These are phyloP conservation scores for Polyodon spathula DNA, from an alignment of 2,113 vertebrate species.

Conservation along the genomic window DNA sequence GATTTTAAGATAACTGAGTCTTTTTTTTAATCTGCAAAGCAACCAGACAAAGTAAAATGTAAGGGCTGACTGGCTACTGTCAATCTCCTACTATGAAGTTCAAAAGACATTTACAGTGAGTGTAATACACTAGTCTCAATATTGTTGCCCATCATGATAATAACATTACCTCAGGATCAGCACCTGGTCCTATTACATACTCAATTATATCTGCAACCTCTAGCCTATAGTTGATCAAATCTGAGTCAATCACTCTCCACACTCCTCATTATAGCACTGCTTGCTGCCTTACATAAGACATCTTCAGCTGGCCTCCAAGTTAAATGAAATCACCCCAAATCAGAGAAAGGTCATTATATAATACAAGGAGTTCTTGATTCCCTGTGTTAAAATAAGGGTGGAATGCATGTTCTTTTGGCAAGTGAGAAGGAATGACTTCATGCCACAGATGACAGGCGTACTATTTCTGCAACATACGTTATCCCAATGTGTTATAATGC, in stretches of 20 bases:
- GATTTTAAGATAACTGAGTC: too few relatives aligned
- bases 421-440: background rate
- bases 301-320: background rate
- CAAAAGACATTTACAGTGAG: too few relatives aligned
- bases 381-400: background rate
- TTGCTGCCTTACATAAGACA: background rate
- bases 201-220: background rate
- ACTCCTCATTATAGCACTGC: background rate
- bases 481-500: background rate
- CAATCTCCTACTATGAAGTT: too few relatives aligned
- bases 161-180: background rate
- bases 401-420: background rate
- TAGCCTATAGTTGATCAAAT: background rate
- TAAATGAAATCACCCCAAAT: background rate
- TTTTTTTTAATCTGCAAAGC: too few relatives aligned
- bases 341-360: background rate
- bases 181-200: background rate
- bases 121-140: too few relatives aligned
- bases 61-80: too few relatives aligned
- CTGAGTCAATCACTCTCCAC: background rate
- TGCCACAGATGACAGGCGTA: background rate
- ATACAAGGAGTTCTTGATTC: background rate
- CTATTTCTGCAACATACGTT: background rate
- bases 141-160: too few relatives aligned
- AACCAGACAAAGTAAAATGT: too few relatives aligned